Base-by-base conservation (phyloP, 2,888 invertebrate species). In the Dicroscelio sp. region DNA sequence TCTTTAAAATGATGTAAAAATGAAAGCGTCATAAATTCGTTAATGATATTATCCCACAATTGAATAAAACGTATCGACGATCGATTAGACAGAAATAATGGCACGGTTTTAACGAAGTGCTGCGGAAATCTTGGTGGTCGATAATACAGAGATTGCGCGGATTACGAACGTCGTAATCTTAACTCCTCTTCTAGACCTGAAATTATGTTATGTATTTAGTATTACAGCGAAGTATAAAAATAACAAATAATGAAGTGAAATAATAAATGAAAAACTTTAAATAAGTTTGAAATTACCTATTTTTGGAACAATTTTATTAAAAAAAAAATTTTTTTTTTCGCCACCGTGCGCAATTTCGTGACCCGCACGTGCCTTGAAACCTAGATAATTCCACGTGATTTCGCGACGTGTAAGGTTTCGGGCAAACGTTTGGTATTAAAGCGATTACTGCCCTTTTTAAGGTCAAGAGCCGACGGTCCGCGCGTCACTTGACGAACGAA, bases 361-460 rank as follows among this genome's bases (percentile, higher is more conserved):
- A 67, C 85, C 60, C 88, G 88, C 91, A 87, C 79, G 86, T 86
- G 80, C 58, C 83, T 86, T 85, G 94, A 94, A 95, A 92, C 93
- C 92, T 85, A 80, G 85, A 90, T 87, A 88, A 86, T 88, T 88
- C 76, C 93, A 94, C 94, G 94, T 94, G 94, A 90, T 86, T 31
- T 86, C 83, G 78, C n/a, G n/a, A n/a, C 52, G 79, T 76, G 75
- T 95, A 94, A 91, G 96, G 96, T 95, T 96, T 96, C 96, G 88
- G 85, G 92, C 91, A 94, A 94, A 92, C 93, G 87, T 86, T 92
- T 92, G 83, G 67, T 73, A 82, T 90, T 96, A 96, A 96, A 95
- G 76, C 90, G 94, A 96, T 96, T 95, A 95, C 55, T 82, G 43
- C n/a, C 83, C 86, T 63, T 94, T 95, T 96, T 96, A 96, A 96